Conservation (phyloP, 2,113 vertebrate genomes). For the Lasiurus borealis region DNA sequence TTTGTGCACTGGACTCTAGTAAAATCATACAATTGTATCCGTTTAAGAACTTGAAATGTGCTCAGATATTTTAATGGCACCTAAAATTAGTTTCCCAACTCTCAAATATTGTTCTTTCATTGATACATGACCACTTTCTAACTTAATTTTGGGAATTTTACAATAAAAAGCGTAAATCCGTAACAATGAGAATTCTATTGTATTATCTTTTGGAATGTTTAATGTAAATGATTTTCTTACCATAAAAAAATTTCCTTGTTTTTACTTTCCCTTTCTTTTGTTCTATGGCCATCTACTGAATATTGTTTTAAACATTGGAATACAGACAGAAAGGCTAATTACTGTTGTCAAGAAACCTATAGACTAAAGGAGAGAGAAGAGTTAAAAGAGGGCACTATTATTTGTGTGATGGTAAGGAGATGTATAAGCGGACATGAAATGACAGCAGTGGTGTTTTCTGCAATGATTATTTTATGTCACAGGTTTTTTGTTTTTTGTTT, state of each 20-base stretch:
- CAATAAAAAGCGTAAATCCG: neutral
- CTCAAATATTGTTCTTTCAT: neutral
- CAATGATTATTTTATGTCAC: neutral
- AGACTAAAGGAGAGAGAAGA: neutral
- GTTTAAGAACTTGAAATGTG: neutral
- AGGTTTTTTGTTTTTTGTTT: neutral
- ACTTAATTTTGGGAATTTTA: neutral
- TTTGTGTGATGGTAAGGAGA: neutral
- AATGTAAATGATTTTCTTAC: constrained; percentile 9
- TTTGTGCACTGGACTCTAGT: too few relatives aligned
- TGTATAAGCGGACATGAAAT: neutral
- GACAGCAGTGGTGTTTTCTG: neutral
- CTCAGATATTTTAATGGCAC: neutral
- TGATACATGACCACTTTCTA: neutral
- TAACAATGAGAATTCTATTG: neutral
- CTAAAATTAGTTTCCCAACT: neutral
- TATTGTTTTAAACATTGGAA: neutral
- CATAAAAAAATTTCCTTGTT: neutral
- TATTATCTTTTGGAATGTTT: neutral
- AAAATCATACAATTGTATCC: neutral
- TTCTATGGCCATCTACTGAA: neutral
- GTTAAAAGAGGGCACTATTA: neutral
- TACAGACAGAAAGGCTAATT: neutral
- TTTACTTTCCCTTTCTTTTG: neutral
- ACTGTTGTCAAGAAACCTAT: neutral